A percentile compares a stretch with the other conserved stretches of the same genome.
These are phyloP conservation scores for Drosophila melanosoma DNA, from an alignment of 2,888 invertebrate genomes.

Conservation along the genomic window DNA sequence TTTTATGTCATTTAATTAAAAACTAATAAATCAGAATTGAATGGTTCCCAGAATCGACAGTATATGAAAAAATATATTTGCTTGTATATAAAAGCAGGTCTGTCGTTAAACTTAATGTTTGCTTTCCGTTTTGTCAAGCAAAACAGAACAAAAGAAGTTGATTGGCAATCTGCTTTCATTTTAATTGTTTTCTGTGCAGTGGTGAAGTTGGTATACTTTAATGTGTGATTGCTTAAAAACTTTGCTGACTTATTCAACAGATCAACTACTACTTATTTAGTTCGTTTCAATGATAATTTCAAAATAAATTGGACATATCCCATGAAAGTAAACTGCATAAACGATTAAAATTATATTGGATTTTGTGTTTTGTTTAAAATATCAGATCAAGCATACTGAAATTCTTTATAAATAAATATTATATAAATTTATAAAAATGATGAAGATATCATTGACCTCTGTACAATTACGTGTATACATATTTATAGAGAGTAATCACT, in stretches of 20 bases:
- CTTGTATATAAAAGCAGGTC: conserved; percentile 23
- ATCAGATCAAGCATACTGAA: background rate
- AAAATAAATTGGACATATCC: background rate
- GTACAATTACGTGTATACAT: background rate
- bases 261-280: background rate
- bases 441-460: background rate
- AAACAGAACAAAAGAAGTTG: conserved; percentile 10
- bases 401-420: background rate
- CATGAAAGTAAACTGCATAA: background rate
- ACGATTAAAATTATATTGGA: background rate
- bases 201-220: background rate
- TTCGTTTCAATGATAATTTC: background rate
- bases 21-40: conserved; percentile 71
- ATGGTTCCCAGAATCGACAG: conserved; percentile 37
- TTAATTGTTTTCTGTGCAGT: conserved; percentile 28
- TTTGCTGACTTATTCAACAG: conserved; percentile 12
- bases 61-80: conserved; percentile 31
- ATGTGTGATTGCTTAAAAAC: background rate
- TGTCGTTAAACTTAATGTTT: conserved; percentile 38
- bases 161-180: conserved; percentile 4
- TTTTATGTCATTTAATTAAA: conserved; percentile 78
- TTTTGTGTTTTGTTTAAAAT: background rate
- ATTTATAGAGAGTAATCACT: background rate
- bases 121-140: conserved; percentile 34
- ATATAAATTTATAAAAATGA: background rate